Percentiles rank a stretch among this genome's conserved stretches.
Evolutionary conservation across 2,797 vertebrate genomes (phyloP).

Genomic region (Melanotaenia nigrans): DNA sequence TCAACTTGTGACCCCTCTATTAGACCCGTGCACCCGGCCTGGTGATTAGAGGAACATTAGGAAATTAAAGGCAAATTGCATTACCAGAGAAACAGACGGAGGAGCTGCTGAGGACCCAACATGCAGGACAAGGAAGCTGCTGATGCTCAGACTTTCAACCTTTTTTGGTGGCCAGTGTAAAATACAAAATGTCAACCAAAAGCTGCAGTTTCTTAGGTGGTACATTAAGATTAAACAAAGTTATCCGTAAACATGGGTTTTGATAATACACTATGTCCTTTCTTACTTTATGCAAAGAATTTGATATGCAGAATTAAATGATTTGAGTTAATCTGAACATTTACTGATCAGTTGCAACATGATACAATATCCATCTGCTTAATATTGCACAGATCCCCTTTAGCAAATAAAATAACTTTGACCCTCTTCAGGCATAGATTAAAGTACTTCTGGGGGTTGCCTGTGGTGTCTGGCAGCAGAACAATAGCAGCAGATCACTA

Average conservation of each 20-base stretch:
- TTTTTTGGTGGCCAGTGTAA: conserved; percentile 48
- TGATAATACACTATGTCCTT: no score
- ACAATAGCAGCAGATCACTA: conserved; percentile 1
- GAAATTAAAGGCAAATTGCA: conserved; percentile 87
- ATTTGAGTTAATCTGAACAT: neutral
- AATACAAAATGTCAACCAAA: conserved; percentile 74
- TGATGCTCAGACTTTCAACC: conserved; percentile 71
- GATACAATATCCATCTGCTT: neutral
- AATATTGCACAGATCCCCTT: neutral
- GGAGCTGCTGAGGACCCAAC: conserved; percentile 71
- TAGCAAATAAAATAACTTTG: neutral
- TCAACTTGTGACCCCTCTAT: conserved; percentile 83
- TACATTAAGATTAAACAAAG: neutral
- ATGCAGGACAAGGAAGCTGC: conserved; percentile 74
- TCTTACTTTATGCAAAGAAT: neutral
- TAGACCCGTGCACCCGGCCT: conserved; percentile 78
- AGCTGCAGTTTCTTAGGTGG: conserved; percentile 61
- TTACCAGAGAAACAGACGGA: conserved; percentile 84
- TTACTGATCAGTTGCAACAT: neutral
- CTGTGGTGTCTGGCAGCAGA: neutral
- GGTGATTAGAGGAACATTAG: conserved; percentile 87
- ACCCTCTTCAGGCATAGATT: neutral
- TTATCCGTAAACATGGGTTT: no score
- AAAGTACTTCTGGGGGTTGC: neutral
- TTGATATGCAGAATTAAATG: neutral